A percentile compares a stretch with the other conserved stretches of the same genome.
Evolutionary conservation across 2,113 vertebrate genomes (phyloP).

Genomic region (Clarias magur): DNA sequence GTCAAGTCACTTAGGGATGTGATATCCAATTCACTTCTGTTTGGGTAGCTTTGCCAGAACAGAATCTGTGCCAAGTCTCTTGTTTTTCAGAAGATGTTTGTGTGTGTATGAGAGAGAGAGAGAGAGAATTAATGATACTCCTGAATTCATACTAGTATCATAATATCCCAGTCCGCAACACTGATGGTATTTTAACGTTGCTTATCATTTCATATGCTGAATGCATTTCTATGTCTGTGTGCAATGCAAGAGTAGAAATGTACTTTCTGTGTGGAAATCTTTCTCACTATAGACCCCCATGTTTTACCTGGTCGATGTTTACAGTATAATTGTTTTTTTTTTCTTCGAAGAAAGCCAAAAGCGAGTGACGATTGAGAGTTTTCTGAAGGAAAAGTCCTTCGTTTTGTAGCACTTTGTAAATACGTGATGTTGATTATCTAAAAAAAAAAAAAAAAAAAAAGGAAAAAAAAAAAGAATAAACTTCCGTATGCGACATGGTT

Average conservation of each 20-base stretch:
- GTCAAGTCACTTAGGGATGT: not conserved
- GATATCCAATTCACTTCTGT: constrained; percentile 10
- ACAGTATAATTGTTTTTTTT: constrained; percentile 26
- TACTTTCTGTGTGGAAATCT: not conserved
- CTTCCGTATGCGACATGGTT: not conserved
- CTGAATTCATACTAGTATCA: not conserved
- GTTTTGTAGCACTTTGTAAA: constrained; percentile 51
- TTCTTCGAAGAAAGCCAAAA: constrained; percentile 13
- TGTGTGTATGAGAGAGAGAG: constrained; percentile 10
- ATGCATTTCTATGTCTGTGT: not conserved
- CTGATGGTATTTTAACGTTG: not conserved
- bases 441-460: not conserved
- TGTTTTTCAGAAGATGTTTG: constrained; percentile 5
- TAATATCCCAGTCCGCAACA: not conserved
- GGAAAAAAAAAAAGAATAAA: not conserved
- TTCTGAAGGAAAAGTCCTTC: constrained; percentile 11
- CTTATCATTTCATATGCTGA: not conserved
- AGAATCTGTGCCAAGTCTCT: constrained; percentile 38
- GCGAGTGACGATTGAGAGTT: not conserved
- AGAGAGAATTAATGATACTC: not conserved
- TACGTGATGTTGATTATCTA: not conserved
- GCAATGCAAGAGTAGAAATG: not conserved
- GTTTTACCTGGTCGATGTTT: constrained; percentile 35
- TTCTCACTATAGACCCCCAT: not conserved
- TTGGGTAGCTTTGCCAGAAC: constrained; percentile 42